Evolutionary conservation across 2,797 vertebrate genomes (phyloP).

Genomic region (Ispidina lecontei): DNA sequence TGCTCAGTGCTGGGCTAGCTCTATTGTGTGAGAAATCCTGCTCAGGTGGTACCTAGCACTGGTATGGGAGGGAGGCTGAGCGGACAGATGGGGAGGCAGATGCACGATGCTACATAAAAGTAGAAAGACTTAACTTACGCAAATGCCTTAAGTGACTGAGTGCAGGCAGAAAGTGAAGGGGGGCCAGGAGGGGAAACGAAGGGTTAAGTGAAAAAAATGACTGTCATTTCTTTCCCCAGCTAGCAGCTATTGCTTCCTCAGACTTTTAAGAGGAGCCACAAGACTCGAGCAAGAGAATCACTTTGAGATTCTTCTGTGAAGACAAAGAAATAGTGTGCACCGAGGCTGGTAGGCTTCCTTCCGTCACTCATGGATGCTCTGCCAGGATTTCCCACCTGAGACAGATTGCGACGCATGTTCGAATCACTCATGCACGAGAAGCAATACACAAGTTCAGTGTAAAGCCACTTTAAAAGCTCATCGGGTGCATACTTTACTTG

Average conservation of each 20-base stretch:
- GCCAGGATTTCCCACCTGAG: slow-evolving; percentile 92
- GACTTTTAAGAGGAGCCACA: slow-evolving; percentile 66
- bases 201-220: slow-evolving; percentile 63
- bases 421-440: slow-evolving; percentile 92
- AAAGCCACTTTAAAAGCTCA: slow-evolving; percentile 99
- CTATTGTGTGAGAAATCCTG: slow-evolving; percentile 49
- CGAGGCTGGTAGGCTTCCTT: slow-evolving; percentile 75
- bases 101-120: slow-evolving; percentile 74
- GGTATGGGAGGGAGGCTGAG: slow-evolving; percentile 44
- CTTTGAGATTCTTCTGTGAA: slow-evolving; percentile 82
- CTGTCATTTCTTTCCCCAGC: slow-evolving; percentile 30
- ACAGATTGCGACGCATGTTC: slow-evolving; percentile 90
- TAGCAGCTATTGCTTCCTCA: slow-evolving; percentile 57
- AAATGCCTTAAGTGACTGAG: slow-evolving; percentile 59
- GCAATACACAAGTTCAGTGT: slow-evolving; percentile 95
- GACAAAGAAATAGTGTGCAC: slow-evolving; percentile 80
- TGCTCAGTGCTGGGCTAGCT: background rate
- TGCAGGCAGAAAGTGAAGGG: background rate
- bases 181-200: background rate
- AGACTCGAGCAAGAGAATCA: slow-evolving; percentile 75
- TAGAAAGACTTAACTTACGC: slow-evolving; percentile 69
- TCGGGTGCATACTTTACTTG: slow-evolving; percentile 93
- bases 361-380: slow-evolving; percentile 87
- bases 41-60: slow-evolving; percentile 72
- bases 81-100: slow-evolving; percentile 82